Evolutionary conservation across 1,140 invertebrate genomes (phyloP), one percentile per base, ranked within the genome.

Genomic region (Drosophila sechellia): DNA sequence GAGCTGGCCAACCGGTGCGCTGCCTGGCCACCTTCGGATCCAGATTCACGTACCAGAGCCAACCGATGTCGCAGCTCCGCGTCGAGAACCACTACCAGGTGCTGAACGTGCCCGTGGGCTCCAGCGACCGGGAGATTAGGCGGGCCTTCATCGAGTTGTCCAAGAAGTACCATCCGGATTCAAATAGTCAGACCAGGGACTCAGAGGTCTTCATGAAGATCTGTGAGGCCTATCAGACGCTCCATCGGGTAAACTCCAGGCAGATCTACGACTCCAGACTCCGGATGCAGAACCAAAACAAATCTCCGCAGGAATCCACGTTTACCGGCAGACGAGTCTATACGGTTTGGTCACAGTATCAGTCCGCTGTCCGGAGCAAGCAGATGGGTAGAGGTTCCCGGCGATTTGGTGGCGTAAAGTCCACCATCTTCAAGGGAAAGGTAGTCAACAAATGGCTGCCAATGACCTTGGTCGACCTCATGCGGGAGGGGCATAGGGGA

Each of bases 151-250:
- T 87, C 0, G 59, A 79, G 17, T 50, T 87, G 10, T 83, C 84
- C 0, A 87, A 87, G 20, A 83, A 70, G 20, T 89, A 84, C 27
- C 84, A 87, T 65, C 84, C 84, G 15, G 84, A 87, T 39, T 49
- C 42, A 1, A 77, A 69, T 13, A 31, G 34, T 0, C 11, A 34
- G 1, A 54, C 52, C 0, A 4, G 49, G 3, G 50, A 87, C 37
- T 49, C 79, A 0, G 77, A 74, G n/a, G 39, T 66, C 40, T 87
- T 87, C 39, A 53, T 80, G 1, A 55, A 42, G 58, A 43, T 87
- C 4, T 87, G 79, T 10, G 84, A 87, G 37, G 84, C 84, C 6
- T 87, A 87, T 22, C 59, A 71, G 22, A 53, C 66, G 4, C 73
- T 87, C 1, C 56, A 70, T 12, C 63, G 69, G 6, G 52, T 42